These are phyloP conservation scores for Zeuzera pyrina DNA, from an alignment of 2,888 invertebrate genomes.

Conservation along the genomic window DNA sequence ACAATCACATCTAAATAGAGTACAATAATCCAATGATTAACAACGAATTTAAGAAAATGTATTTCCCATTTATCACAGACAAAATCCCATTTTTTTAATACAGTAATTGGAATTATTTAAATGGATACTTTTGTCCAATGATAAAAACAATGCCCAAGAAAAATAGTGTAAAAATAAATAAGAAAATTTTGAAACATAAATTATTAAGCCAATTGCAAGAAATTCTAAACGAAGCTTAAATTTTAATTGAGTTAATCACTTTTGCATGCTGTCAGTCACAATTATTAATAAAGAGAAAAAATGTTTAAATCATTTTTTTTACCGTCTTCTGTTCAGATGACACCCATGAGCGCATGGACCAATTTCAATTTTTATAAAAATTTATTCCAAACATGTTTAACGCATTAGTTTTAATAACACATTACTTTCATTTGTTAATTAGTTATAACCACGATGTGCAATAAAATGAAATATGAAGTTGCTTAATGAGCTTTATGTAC, in stretches of 20 bases:
- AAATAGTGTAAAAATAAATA: conserved; percentile 15
- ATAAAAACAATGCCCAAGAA: conserved; percentile 19
- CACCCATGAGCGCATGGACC: conserved; percentile 63
- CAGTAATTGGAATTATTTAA: conserved; percentile 5
- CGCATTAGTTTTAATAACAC: too few relatives aligned
- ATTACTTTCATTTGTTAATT: too few relatives aligned
- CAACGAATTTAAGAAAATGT: too few relatives aligned
- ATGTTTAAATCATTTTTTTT: conserved; percentile 45
- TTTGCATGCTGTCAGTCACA: conserved; percentile 70
- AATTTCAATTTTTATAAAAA: too few relatives aligned
- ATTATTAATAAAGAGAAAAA: conserved; percentile 41
- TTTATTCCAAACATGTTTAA: too few relatives aligned
- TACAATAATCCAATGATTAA: too few relatives aligned
- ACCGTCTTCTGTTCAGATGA: conserved; percentile 69
- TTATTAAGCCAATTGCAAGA: conserved; percentile 59
- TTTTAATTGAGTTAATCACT: conserved; percentile 40
- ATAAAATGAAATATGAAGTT: too few relatives aligned
- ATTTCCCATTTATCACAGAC: too few relatives aligned
- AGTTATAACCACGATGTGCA: too few relatives aligned
- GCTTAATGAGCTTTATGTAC: too few relatives aligned
- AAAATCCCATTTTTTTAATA: too few relatives aligned
- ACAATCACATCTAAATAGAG: conserved; percentile 68
- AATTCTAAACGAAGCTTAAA: conserved; percentile 49
- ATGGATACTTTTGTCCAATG: conserved; percentile 28
- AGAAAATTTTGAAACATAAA: conserved; percentile 51